phyloP scores from a whole-genome alignment of 2,113 vertebrate genomes.

The Danionella cerebrum region DNA sequence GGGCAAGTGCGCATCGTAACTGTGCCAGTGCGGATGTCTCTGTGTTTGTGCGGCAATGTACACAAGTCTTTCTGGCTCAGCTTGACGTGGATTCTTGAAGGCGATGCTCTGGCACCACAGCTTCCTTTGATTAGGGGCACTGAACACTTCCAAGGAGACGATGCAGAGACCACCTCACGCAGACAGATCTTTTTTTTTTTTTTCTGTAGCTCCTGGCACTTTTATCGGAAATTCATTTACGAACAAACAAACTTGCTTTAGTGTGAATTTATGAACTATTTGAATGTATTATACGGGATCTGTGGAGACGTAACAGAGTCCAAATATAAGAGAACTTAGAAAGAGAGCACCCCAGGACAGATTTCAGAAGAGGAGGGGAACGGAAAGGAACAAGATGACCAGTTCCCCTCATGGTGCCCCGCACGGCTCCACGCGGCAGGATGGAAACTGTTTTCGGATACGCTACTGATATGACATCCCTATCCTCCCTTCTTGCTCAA shows the following conservation, averaged over 20 bases:
- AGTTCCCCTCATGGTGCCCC: slow-evolving; percentile 21
- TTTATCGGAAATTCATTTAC: neutral
- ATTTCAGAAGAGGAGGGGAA: slow-evolving; percentile 14
- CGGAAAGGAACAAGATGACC: slow-evolving; percentile 33
- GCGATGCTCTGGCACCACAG: slow-evolving; percentile 39
- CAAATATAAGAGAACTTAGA: slow-evolving; percentile 1
- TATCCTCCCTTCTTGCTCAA: slow-evolving; percentile 24
- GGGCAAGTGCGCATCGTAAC: slow-evolving; percentile 13
- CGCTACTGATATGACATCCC: slow-evolving; percentile 36
- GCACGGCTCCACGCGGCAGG: slow-evolving; percentile 30
- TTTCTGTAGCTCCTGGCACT: slow-evolving; percentile 16
- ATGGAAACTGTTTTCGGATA: slow-evolving; percentile 41
- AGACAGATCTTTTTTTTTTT: slow-evolving; percentile 25
- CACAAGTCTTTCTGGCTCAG: slow-evolving; percentile 9
- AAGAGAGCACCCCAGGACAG: slow-evolving; percentile 13
- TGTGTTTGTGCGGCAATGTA: neutral
- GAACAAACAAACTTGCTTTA: neutral
- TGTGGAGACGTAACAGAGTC: neutral
- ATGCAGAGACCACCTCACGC: slow-evolving; percentile 36
- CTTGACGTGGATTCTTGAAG: slow-evolving; percentile 29
- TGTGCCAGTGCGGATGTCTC: slow-evolving; percentile 51
- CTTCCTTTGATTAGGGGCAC: slow-evolving; percentile 49
- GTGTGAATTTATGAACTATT: neutral
- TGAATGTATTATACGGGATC: neutral
- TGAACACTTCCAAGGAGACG: slow-evolving; percentile 45